Conservation (phyloP, 2,113 vertebrate genomes). For the Hyla sarda region DNA sequence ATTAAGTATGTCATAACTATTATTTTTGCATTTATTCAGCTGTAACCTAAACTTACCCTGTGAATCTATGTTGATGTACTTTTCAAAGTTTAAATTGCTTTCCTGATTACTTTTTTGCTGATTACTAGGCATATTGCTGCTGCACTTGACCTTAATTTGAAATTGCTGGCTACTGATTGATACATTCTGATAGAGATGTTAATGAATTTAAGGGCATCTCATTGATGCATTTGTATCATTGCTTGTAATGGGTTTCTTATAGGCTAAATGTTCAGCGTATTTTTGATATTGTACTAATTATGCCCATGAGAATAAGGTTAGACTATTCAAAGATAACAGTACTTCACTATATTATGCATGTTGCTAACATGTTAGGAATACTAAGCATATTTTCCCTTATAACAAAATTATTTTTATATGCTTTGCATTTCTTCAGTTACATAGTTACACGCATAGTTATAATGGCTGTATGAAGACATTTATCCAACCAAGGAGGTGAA, state of each 20-base stretch:
- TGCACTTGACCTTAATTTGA: slow-evolving; percentile 48
- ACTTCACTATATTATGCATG: not conserved
- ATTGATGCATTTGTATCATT: slow-evolving; percentile 33
- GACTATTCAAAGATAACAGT: not conserved
- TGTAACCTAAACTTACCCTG: slow-evolving; percentile 14
- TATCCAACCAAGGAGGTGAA: too few relatives aligned
- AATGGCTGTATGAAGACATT: too few relatives aligned
- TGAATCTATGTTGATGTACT: slow-evolving; percentile 29
- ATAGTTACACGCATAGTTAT: too few relatives aligned
- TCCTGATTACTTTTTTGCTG: slow-evolving; percentile 37
- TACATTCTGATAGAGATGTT: slow-evolving; percentile 40
- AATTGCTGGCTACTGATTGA: slow-evolving; percentile 34
- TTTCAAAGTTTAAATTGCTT: slow-evolving; percentile 33
- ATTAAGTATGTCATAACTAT: slow-evolving; percentile 11
- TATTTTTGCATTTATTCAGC: slow-evolving; percentile 29
- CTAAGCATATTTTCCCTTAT: not conserved
- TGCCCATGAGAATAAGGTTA: not conserved
- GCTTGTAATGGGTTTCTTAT: not conserved
- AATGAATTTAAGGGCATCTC: slow-evolving; percentile 33
- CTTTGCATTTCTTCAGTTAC: too few relatives aligned
- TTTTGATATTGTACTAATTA: not conserved
- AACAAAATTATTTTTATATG: not conserved
- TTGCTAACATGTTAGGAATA: not conserved
- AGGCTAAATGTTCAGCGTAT: not conserved
- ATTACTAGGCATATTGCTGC: slow-evolving; percentile 36